Conservation (phyloP, 2,113 vertebrate species). For the Chionomys nivalis region DNA sequence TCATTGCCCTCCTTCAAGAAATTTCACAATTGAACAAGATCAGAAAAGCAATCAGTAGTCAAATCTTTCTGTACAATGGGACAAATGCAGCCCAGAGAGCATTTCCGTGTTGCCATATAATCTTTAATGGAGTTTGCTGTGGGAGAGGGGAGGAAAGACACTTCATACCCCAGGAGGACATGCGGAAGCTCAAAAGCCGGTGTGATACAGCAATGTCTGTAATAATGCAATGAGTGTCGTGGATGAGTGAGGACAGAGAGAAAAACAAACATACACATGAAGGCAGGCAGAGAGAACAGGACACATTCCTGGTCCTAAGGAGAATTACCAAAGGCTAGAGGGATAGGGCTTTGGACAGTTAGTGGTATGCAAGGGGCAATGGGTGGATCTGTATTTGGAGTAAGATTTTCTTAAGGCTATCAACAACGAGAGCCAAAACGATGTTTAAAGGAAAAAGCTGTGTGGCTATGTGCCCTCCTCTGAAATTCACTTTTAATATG, state of each 20-base stretch:
- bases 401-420: background rate
- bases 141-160: background rate
- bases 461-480: background rate
- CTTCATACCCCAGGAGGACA: background rate
- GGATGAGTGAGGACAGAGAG: background rate
- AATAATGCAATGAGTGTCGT: background rate
- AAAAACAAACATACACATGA: background rate
- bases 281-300: background rate
- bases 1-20: background rate
- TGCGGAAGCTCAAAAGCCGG: background rate
- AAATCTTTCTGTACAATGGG: background rate
- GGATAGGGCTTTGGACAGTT: background rate
- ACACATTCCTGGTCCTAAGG: background rate
- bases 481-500: background rate
- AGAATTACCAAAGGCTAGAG: background rate
- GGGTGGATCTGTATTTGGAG: rapidly evolving
- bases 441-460: background rate
- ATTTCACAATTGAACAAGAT: background rate
- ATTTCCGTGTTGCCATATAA: background rate
- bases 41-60: background rate
- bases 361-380: background rate
- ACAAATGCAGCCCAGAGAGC: background rate
- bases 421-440: background rate
- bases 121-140: background rate
- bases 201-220: background rate